Evolutionary conservation across 2,888 invertebrate species (phyloP).

Genomic region (Teleiodes luculella): DNA sequence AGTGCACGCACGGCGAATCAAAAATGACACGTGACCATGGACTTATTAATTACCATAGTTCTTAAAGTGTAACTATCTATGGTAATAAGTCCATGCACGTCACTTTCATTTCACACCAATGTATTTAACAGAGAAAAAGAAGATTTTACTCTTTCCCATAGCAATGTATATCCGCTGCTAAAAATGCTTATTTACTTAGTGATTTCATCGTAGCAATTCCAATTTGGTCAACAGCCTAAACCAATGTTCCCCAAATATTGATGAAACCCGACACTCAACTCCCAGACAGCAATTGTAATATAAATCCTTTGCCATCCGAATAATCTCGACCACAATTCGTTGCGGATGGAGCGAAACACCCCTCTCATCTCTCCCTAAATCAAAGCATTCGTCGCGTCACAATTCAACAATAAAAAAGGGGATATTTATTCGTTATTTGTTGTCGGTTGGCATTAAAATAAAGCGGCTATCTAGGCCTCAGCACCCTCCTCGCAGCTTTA

Average conservation of each 20-base stretch:
- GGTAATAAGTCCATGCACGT: too few species aligned
- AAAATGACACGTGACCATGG: too few species aligned
- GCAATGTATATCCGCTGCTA: too few species aligned
- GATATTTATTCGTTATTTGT: conserved; percentile 77
- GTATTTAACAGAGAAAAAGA: too few species aligned
- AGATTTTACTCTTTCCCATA: too few species aligned
- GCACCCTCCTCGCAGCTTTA: conserved; percentile 64
- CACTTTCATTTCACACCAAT: too few species aligned
- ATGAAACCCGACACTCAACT: conserved; percentile 59
- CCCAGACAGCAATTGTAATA: conserved; percentile 57
- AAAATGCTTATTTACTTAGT: too few species aligned
- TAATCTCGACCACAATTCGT: conserved; percentile 71
- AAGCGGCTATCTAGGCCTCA: conserved; percentile 69
- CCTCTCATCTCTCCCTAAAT: conserved; percentile 66
- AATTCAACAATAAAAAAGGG: conserved; percentile 64
- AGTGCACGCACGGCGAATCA: too few species aligned
- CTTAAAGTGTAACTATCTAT: too few species aligned
- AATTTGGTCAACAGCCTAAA: neutral
- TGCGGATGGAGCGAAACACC: conserved; percentile 42
- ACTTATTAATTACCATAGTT: too few species aligned
- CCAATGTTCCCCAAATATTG: conserved; percentile 45
- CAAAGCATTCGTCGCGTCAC: conserved; percentile 66
- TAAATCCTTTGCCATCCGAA: conserved; percentile 61
- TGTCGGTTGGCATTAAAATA: conserved; percentile 77
- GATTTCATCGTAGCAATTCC: too few species aligned